Percentiles rank a stretch among this genome's conserved stretches.
Evolutionary conservation across 2,888 invertebrate genomes (phyloP).

Genomic region (Argyresthia goedartella): DNA sequence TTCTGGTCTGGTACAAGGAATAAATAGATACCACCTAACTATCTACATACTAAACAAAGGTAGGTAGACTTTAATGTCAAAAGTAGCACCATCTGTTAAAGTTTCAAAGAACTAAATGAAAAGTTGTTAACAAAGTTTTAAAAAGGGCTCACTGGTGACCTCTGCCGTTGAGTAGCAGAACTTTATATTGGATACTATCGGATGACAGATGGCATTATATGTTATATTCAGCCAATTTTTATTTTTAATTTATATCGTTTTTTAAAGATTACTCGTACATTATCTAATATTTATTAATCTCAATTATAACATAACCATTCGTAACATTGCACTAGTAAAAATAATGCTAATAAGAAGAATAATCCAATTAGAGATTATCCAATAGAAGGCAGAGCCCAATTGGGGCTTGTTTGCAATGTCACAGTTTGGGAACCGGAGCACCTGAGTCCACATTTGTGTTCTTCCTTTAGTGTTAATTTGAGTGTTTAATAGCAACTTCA

Average conservation of each 20-base stretch:
- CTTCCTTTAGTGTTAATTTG: slow-evolving; percentile 23
- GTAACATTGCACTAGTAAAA: not conserved
- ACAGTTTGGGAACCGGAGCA: slow-evolving; percentile 21
- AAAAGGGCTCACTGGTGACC: slow-evolving; percentile 37
- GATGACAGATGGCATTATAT: slow-evolving; percentile 46
- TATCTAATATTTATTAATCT: no score
- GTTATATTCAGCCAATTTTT: not conserved
- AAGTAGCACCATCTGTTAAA: slow-evolving; percentile 47
- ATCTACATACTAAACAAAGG: no score
- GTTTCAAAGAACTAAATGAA: slow-evolving; percentile 35
- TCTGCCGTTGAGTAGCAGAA: slow-evolving; percentile 47
- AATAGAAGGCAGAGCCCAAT: slow-evolving; percentile 15
- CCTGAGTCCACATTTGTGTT: slow-evolving; percentile 30
- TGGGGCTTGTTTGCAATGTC: slow-evolving; percentile 20
- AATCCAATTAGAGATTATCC: slow-evolving; percentile 12
- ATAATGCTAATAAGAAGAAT: not conserved
- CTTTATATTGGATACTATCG: slow-evolving; percentile 23
- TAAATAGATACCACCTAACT: no score
- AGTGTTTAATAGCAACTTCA: slow-evolving; percentile 18
- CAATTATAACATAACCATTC: no score
- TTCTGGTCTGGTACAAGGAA: no score
- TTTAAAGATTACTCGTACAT: not conserved
- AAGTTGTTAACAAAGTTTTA: slow-evolving; percentile 31
- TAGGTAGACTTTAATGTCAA: not conserved
- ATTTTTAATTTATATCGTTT: not conserved